Evolutionary conservation across 1,140 invertebrate genomes (phyloP), one percentile per base, ranked within the genome.

Genomic region (Zophobas morio): DNA sequence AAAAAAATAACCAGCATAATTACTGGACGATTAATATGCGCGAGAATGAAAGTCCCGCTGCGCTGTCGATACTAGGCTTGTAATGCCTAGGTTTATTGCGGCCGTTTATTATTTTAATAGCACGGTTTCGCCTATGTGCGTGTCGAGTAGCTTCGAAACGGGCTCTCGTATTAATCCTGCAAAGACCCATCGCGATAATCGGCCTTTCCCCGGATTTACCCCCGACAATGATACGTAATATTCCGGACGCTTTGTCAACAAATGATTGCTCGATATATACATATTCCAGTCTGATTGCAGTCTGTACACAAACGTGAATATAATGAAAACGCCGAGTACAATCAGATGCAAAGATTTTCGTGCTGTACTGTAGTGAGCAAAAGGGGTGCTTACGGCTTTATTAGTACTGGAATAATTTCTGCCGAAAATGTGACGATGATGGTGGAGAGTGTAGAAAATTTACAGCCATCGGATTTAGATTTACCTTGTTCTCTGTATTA

Each of bases 51-150:
- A 75, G 56, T 76, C 82, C 80, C 73, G 82, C 81, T 82, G 82
- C 51, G 81, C 79, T 82, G 81, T 82, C 82, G 81, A 82, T 84
- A 81, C 82, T 80, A 79, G 37, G 79, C 81, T 77, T 82, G 81
- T 84, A 84, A 82, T 82, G 79, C 77, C 81, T 84, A 84, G 81
- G 77, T 82, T 84, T 82, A 84, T 84, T 80, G 81, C 79, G 77
- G 79, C 79, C 82, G 78, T 84, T 84, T 84, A 81, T 82, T 84
- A 84, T 84, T 82, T 82, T 82, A 84, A 83, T 83, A 81, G 82
- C 78, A 72, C 79, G 82, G 76, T 82, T 82, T 82, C 39, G 60
- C 60, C 39, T 42, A 8, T 66, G 20, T 42, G 39, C 60, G n/a
- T 42, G 39, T 39, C 37, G 35, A 32, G n/a, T 36, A 8, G 35